Conservation (phyloP, 2,888 invertebrate genomes). For the Ectemnius lituratus region DNA sequence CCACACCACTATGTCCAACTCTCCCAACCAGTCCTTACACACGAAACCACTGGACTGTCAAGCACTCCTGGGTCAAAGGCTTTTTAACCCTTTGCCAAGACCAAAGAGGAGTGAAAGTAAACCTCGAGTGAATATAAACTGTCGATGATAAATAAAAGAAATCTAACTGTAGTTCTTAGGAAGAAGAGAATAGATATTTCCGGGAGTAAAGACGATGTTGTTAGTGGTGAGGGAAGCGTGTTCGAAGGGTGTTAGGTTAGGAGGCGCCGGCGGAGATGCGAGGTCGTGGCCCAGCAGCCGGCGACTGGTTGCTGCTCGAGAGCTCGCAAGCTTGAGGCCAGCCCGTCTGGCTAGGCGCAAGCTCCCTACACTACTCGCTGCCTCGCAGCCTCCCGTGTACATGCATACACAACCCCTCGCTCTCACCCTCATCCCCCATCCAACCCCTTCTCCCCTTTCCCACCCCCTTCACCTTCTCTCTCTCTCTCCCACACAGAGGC, state of each 20-base stretch:
- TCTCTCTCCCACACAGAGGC: neutral
- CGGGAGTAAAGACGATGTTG: no score
- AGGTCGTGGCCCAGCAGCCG: conserved; percentile 70
- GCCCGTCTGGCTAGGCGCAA: conserved; percentile 67
- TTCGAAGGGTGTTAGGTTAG: neutral
- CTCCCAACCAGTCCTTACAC: no score
- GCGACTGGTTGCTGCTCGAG: conserved; percentile 69
- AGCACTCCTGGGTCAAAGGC: no score
- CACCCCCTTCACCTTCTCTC: neutral
- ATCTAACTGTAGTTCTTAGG: no score
- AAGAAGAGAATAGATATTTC: no score
- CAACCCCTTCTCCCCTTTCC: neutral
- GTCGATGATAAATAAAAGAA: no score
- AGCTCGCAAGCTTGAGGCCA: conserved; percentile 62
- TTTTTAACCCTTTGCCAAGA: no score
- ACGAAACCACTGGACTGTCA: no score
- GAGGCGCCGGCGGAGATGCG: conserved; percentile 49
- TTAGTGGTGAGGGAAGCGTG: no score
- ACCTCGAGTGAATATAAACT: no score
- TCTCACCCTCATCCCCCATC: neutral
- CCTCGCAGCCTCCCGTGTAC: conserved; percentile 46
- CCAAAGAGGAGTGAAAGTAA: no score
- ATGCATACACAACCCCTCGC: neutral
- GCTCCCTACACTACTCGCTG: conserved; percentile 56
- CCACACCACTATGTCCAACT: no score